A percentile compares a stretch with the other conserved stretches of the same genome.
phyloP scores from a whole-genome alignment of 2,888 invertebrate species.

The Anarsia innoxiella region DNA sequence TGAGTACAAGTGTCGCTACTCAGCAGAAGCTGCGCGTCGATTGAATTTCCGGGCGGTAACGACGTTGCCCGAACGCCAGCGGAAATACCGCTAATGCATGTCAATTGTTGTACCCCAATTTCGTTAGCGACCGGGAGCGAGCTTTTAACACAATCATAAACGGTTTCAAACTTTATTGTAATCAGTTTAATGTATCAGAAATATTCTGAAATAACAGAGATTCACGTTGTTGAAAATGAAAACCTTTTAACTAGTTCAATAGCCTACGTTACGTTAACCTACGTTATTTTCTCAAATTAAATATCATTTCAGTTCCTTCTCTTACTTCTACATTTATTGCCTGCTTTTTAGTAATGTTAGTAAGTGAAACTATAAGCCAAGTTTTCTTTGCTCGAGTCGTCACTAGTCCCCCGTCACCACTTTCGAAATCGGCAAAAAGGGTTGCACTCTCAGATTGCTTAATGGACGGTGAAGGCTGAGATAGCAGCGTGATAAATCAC shows the following conservation, averaged over 20 bases:
- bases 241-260: too few relatives aligned
- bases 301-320: too few relatives aligned
- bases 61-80: slow-evolving; percentile 50
- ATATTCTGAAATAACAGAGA: too few relatives aligned
- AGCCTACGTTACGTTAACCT: too few relatives aligned
- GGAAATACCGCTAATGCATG: slow-evolving; percentile 71
- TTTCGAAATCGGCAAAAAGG: slow-evolving; percentile 42
- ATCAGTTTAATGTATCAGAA: too few relatives aligned
- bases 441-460: slow-evolving; percentile 67
- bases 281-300: too few relatives aligned
- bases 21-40: slow-evolving; percentile 36
- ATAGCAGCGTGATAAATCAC: slow-evolving; percentile 74
- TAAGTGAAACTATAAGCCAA: too few relatives aligned
- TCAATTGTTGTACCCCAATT: slow-evolving; percentile 66
- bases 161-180: slow-evolving; percentile 10
- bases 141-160: slow-evolving; percentile 11
- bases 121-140: slow-evolving; percentile 30
- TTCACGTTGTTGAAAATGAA: too few relatives aligned
- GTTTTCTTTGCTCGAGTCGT: too few relatives aligned
- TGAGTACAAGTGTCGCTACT: slow-evolving; percentile 28
- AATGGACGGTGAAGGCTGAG: slow-evolving; percentile 74
- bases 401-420: slow-evolving; percentile 2
- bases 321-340: too few relatives aligned
- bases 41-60: slow-evolving; percentile 69
- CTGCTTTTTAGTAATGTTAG: too few relatives aligned